Conservation (phyloP, 1,140 invertebrate genomes). For the Monochamus saltuarius region DNA sequence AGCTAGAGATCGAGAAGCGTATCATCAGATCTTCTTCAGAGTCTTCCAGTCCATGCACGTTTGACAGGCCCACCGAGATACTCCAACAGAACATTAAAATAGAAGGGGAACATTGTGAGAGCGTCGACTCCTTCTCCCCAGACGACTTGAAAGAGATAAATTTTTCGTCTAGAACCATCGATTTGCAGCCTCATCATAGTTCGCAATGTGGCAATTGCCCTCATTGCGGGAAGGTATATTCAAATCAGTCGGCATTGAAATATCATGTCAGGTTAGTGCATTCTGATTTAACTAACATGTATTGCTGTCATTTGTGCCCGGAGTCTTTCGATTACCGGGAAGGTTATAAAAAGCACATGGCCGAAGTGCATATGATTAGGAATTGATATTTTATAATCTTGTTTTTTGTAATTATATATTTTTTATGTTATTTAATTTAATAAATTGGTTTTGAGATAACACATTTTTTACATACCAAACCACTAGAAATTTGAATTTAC, state of each 20-base stretch:
- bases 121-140: slow-evolving; percentile 13
- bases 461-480: too few species aligned
- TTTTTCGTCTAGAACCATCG: slow-evolving; percentile 27
- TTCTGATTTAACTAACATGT: slow-evolving; percentile 63
- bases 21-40: slow-evolving; percentile 36
- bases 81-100: slow-evolving; percentile 40
- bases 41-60: slow-evolving; percentile 37
- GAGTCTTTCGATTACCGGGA: slow-evolving; percentile 64
- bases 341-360: slow-evolving; percentile 67
- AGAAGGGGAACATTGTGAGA: slow-evolving; percentile 30
- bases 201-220: slow-evolving; percentile 65
- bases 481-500: too few species aligned
- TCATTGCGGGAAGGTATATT: slow-evolving; percentile 60
- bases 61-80: slow-evolving; percentile 37
- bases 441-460: too few species aligned
- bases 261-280: slow-evolving; percentile 70
- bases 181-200: slow-evolving; percentile 56
- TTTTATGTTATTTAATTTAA: too few species aligned
- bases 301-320: slow-evolving; percentile 67
- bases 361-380: slow-evolving; percentile 62
- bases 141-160: slow-evolving; percentile 30
- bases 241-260: slow-evolving; percentile 66
- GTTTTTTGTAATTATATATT: too few species aligned
- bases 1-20: slow-evolving; percentile 34
- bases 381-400: slow-evolving; percentile 48